Percentiles rank a stretch among this genome's conserved stretches.
Conservation (phyloP, 2,888 invertebrate genomes). For the Dromius quadrimaculatus region DNA sequence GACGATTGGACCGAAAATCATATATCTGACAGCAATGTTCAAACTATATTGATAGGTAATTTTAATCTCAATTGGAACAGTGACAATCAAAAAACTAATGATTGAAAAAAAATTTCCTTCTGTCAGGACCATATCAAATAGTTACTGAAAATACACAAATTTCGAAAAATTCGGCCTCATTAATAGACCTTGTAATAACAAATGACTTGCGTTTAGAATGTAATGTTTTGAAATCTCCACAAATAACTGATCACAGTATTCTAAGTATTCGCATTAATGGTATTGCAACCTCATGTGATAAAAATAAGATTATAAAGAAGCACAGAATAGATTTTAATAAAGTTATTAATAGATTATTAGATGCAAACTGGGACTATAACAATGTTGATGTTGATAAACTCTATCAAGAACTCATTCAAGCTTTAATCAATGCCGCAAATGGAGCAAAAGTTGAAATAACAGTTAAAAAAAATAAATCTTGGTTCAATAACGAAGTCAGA, state of each 20-base stretch:
- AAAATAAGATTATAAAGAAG: not conserved
- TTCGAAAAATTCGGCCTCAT: not conserved
- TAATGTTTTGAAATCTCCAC: no score
- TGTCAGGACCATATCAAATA: not conserved
- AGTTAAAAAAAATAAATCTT: no score
- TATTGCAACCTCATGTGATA: not conserved
- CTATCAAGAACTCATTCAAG: no score
- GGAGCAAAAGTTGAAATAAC: no score
- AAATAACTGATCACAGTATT: no score
- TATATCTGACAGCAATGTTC: not conserved
- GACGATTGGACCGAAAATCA: not conserved
- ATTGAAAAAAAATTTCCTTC: not conserved
- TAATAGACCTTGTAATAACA: constrained; percentile 1
- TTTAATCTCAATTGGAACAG: constrained; percentile 5
- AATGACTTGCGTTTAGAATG: no score
- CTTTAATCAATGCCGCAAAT: no score
- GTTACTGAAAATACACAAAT: not conserved
- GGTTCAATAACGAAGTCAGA: no score
- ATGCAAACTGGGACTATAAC: no score
- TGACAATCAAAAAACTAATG: not conserved
- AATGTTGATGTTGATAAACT: no score
- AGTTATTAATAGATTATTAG: no score
- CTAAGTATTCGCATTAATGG: not conserved
- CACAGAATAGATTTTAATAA: not conserved
- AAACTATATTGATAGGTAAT: not conserved